Conservation (phyloP, 2,888 invertebrate genomes). For the Prenolepis imparis region DNA sequence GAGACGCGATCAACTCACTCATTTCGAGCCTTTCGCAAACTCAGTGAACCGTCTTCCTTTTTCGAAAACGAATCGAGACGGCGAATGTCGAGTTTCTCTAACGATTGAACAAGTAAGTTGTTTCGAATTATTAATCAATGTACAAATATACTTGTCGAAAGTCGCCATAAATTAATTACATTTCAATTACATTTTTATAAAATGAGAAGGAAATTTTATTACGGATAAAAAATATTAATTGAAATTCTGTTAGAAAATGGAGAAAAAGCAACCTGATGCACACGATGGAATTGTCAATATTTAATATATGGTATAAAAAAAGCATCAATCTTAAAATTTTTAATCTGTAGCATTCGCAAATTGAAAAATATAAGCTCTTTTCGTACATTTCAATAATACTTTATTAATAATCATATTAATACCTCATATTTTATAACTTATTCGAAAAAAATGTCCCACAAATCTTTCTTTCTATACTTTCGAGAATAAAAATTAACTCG, state of each 20-base stretch:
- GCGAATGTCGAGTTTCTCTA: background rate
- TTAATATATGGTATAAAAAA: background rate
- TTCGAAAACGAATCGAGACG: conserved; percentile 17
- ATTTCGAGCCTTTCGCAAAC: background rate
- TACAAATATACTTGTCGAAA: background rate
- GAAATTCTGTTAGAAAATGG: background rate
- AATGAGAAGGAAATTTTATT: background rate
- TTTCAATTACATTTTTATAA: background rate
- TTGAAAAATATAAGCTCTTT: background rate
- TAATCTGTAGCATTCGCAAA: background rate
- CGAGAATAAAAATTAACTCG: background rate
- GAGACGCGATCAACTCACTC: background rate
- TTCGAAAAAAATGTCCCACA: background rate
- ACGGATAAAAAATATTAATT: background rate
- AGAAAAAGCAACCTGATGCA: background rate
- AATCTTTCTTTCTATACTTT: background rate
- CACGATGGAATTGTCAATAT: background rate
- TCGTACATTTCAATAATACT: background rate
- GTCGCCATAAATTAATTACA: background rate
- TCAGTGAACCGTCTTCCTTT: conserved; percentile 9
- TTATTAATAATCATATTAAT: background rate
- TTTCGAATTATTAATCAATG: background rate
- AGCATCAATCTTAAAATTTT: background rate
- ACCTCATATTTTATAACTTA: background rate
- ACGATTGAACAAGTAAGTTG: conserved; percentile 28